phyloP scores from a whole-genome alignment of 1,140 invertebrate genomes.

The Drosophila setifemur region DNA sequence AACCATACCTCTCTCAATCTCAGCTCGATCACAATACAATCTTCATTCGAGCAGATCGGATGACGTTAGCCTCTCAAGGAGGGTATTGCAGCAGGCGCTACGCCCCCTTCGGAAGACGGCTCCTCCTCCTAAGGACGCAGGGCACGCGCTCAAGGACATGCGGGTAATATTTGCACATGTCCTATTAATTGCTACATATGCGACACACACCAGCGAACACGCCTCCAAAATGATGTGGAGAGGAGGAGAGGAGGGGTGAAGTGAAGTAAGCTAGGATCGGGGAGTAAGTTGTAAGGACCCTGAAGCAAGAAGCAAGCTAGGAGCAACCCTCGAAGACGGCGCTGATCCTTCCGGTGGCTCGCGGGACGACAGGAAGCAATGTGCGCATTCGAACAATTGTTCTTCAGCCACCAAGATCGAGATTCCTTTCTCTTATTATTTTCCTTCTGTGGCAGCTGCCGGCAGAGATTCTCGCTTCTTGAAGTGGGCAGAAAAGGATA shows the following conservation, averaged over 20 bases:
- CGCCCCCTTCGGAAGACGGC: slow-evolving; percentile 51
- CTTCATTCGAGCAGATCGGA: slow-evolving; percentile 35
- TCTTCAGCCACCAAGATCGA: slow-evolving; percentile 53
- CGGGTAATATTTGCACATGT: slow-evolving; percentile 67
- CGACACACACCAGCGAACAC: slow-evolving; percentile 65
- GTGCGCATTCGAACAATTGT: slow-evolving; percentile 73
- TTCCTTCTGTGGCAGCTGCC: slow-evolving; percentile 44
- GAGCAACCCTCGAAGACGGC: slow-evolving; percentile 48
- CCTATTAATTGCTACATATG: slow-evolving; percentile 78
- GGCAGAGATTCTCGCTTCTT: slow-evolving; percentile 40
- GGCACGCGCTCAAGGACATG: slow-evolving; percentile 69
- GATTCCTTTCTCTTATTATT: slow-evolving; percentile 44
- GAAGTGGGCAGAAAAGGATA: slow-evolving; percentile 69
- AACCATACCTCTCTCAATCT: slow-evolving; percentile 32
- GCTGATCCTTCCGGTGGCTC: slow-evolving; percentile 73
- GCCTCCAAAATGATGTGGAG: slow-evolving; percentile 44
- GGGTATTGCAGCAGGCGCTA: slow-evolving; percentile 59
- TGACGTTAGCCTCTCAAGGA: slow-evolving; percentile 31
- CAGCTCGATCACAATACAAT: slow-evolving; percentile 12
- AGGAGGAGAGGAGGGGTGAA: neutral
- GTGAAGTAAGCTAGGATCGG: slow-evolving; percentile 12
- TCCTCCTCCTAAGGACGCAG: neutral
- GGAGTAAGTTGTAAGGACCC: slow-evolving; percentile 1
- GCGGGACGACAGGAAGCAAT: slow-evolving; percentile 74
- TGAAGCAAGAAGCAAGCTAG: slow-evolving; percentile 3